Base-by-base conservation (phyloP, 2,888 invertebrate species). In the Dyspetes luteomarginatus region DNA sequence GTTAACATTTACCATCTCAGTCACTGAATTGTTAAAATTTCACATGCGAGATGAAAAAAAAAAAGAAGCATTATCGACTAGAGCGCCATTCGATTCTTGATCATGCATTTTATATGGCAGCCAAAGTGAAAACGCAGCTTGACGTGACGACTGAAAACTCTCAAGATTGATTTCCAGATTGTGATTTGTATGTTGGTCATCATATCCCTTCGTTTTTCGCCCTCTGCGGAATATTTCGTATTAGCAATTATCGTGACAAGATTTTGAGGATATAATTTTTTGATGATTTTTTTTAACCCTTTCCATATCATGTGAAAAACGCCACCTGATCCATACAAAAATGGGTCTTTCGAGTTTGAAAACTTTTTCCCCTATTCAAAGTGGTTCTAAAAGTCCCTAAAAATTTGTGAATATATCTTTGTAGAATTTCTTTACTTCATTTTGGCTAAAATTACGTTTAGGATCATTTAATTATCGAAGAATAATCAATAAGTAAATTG, bases 111-210 rank as follows among this genome's bases (percentile, higher is more conserved):
- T 1, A 79, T 71, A 15, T 64, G 22, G 0, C 52, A 12, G 55
- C 52, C 22, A 15, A 72, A 72, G n/a, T 15, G 9, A 9, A 9
- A 7, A 22, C 68, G 76, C 22, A 67, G 43, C 2, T 55, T n/a
- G 0, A 0, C 7, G 4, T 67, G 17, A 19, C 30, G 30, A 22
- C 67, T 15, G 55, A 80, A 72, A 41, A 62, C 67, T 55, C 24
- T 28, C 28, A 36, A 28, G 22, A 62, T 56, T 12, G 76, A 62
- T 62, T 43, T 41, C 80, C 80, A 80, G 1, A 80, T 76, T 0
- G 67, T 12, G 0, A 41, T 17, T 55, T 12, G 22, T 17, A 80
- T 45, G 7, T 9, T 48, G 4, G 26, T 72, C 1, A 28, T 17
- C n/a, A 68, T 12, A 9, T 4, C n/a, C 19, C 1, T 17, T 3